Conservation (phyloP, 2,888 invertebrate genomes). For the Pristionchus exspectatus region DNA sequence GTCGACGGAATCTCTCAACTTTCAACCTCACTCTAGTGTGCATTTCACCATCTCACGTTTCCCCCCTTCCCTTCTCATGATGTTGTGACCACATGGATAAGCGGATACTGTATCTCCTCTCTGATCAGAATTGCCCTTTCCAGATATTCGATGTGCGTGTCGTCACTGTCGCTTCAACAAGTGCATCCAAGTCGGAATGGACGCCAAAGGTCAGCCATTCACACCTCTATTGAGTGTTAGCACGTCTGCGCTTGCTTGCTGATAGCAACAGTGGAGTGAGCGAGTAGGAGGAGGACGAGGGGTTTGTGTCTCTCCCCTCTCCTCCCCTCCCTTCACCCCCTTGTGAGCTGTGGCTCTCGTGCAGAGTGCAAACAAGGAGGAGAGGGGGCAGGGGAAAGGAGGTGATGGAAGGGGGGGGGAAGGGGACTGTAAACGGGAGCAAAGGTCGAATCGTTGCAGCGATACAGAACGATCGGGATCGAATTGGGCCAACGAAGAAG, state of each 20-base stretch:
- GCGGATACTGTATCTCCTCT: not conserved
- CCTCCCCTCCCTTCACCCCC: not conserved
- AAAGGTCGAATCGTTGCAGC: constrained; percentile 66
- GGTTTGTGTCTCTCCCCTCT: constrained; percentile 12
- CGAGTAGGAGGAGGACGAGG: not conserved
- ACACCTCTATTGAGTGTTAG: not conserved
- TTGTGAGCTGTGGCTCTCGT: constrained; percentile 19
- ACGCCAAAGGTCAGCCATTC: constrained; percentile 73
- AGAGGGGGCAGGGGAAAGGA: not conserved
- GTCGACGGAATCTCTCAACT: not conserved
- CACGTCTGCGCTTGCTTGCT: constrained; percentile 18
- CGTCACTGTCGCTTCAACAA: constrained; percentile 78
- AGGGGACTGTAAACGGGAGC: constrained; percentile 2
- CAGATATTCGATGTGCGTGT: constrained; percentile 77
- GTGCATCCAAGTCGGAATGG: constrained; percentile 78
- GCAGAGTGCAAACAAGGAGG: not conserved
- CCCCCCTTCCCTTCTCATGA: not conserved
- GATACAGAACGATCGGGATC: constrained; percentile 78
- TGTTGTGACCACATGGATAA: not conserved
- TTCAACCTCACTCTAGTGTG: not conserved
- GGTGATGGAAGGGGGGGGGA: not conserved
- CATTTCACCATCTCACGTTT: not conserved
- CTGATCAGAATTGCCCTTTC: constrained; percentile 13
- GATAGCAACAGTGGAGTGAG: constrained; percentile 23
- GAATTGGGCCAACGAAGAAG: constrained; percentile 78